These are phyloP conservation scores for Thera britannica DNA, from an alignment of 2,888 invertebrate species.

Conservation along the genomic window DNA sequence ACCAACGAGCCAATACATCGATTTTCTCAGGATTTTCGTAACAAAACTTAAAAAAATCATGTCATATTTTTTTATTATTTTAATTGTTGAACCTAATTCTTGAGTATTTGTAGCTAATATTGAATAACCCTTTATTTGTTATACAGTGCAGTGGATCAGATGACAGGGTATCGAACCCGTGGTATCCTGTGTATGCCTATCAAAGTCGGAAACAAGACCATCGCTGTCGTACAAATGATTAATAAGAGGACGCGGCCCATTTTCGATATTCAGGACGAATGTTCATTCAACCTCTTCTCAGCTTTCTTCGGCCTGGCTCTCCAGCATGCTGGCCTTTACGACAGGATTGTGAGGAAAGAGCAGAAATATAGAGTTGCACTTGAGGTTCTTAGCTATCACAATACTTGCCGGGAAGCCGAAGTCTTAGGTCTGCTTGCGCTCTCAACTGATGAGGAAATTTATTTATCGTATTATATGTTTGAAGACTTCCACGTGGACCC, in stretches of 20 bases:
- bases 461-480: slow-evolving; percentile 48
- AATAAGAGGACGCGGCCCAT: slow-evolving; percentile 84
- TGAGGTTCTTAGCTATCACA: slow-evolving; percentile 93
- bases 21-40: no score
- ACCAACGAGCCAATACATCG: no score
- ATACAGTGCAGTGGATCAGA: slow-evolving; percentile 85
- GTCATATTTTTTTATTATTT: no score
- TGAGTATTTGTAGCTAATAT: no score
- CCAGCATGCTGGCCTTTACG: slow-evolving; percentile 93
- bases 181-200: slow-evolving; percentile 95
- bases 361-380: slow-evolving; percentile 93
- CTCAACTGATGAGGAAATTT: slow-evolving; percentile 14
- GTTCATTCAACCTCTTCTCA: slow-evolving; percentile 92
- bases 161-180: slow-evolving; percentile 88
- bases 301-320: slow-evolving; percentile 94
- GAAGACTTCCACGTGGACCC: slow-evolving; percentile 89
- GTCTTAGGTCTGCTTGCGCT: slow-evolving; percentile 66
- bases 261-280: slow-evolving; percentile 89
- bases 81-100: no score
- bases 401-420: slow-evolving; percentile 90
- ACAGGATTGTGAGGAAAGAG: slow-evolving; percentile 92
- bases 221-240: slow-evolving; percentile 96
- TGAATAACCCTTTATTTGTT: not conserved
- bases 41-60: no score
- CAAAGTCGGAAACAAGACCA: slow-evolving; percentile 90